Evolutionary conservation across 2,888 invertebrate species (phyloP), one percentile per base, ranked within the genome.

Genomic region (Pinctada fucata): DNA sequence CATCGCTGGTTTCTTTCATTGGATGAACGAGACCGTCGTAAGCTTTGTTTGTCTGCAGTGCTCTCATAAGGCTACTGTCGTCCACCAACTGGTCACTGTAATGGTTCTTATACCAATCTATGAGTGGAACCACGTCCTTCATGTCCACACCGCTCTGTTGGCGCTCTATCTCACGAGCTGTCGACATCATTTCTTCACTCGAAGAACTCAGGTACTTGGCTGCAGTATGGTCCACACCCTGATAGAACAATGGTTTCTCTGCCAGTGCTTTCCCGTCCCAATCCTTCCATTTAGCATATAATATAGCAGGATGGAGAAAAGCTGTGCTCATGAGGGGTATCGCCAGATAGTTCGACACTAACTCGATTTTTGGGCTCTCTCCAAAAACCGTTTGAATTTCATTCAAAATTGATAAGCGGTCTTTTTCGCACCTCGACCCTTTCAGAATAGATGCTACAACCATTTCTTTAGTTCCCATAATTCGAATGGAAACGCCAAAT

Each of bases 1-100:
- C 74, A 2, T 52, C 68, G 1, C 72, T 68, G 3, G 50, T 52
- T 16, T 58, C 58, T 3, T 72, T 85, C 70, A 81, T 83, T 4
- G 87, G 87, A 76, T 89, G 88, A 16, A 81, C 79, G n/a, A 88
- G 86, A 0, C 86, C 88, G 48, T 84, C 82, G 77, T 88, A 89
- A 2, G 85, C 86, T 47, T 83, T 83, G 78, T 89, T 88, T 8
- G 89, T 88, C 49, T 78, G 74, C 75, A 89, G 84, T 5, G 85
- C 84, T 10, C 79, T 82, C 65, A 82, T 76, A 2, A 89, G 83
- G 74, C 73, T 82, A 8, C 84, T 82, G 45, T 82, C 80, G 64
- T 89, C 87, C 48, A 81, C 80, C 47, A 89, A 87, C 16, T 88
- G 85, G 45, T 87, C 83, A 45, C 78, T 82, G 72, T 89, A 89